Evolutionary conservation across 2,888 invertebrate genomes (phyloP), one percentile per base, ranked within the genome.

Genomic region (Hyles lineata): DNA sequence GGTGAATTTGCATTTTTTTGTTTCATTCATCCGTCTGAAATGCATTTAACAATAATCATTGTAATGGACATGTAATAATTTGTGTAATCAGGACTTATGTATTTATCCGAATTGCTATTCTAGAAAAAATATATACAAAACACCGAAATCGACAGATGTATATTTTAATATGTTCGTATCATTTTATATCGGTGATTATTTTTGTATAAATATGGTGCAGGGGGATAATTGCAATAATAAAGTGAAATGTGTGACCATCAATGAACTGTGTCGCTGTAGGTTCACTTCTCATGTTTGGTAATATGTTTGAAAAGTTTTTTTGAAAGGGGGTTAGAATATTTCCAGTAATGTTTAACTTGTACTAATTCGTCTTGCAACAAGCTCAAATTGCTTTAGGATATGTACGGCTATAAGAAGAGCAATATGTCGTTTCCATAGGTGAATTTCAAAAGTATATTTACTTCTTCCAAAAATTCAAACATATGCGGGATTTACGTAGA

Each of bases 21-120:
- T 21, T 35, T 63, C 43, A 43, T 43, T 21, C 21, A 32, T 21
- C 35, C 21, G 63, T 43, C 63, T 63, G 62, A 62, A 32, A 63
- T 63, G 67, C 67, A 67, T 67, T 67, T 67, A 67, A 67, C 50
- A 67, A 5, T 25, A 60, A 43, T 63, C 35, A 67, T 23, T 67
- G 50, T 67, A 67, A 67, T 67, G 67, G 67, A 21, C 43, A 67
- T 67, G 50, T 43, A 50, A 50, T 43, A 43, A 43, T 67, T 67
- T 67, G 23, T 67, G 67, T 67, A 67, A 67, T 67, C 67, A 23
- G 50, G 25, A 50, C 50, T 67, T 50, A 67, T 67, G 67, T 67
- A 67, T 67, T 50, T 67, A 67, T 67, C 67, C 43, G 67, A 67
- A 67, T 67, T 67, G 67, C 23, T 67, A 67, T 23, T 29, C 17